Evolutionary conservation across 2,888 invertebrate species (phyloP).

Genomic region (Harpalus rubripes): DNA sequence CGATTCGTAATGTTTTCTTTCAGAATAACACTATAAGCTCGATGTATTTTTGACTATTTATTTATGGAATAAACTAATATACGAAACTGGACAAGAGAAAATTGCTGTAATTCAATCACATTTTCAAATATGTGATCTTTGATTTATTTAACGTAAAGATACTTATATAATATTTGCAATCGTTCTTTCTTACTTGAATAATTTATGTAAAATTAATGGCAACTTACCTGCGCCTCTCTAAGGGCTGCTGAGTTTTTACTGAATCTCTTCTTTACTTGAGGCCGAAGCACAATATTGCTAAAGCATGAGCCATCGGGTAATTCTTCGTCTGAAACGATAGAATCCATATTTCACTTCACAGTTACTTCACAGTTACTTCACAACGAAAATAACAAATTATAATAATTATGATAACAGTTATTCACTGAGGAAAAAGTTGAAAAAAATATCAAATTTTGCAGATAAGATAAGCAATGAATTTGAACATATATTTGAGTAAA

Average conservation of each 20-base stretch:
- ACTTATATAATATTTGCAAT: too few relatives aligned
- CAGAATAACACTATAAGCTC: too few relatives aligned
- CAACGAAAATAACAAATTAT: not conserved
- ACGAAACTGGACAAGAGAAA: too few relatives aligned
- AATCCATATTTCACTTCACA: constrained; percentile 19
- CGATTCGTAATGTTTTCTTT: too few relatives aligned
- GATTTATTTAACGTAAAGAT: too few relatives aligned
- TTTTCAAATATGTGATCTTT: too few relatives aligned
- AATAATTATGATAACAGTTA: too few relatives aligned
- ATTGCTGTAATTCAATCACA: too few relatives aligned
- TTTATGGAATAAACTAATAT: too few relatives aligned
- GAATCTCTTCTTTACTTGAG: not conserved
- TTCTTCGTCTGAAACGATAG: constrained; percentile 42
- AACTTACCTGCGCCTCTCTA: not conserved
- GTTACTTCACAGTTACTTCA: constrained; percentile 21
- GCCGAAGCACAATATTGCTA: constrained; percentile 54
- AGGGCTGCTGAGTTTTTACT: not conserved
- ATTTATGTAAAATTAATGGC: not conserved
- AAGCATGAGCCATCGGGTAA: constrained; percentile 66
- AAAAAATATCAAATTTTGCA: not conserved
- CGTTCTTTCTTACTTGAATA: too few relatives aligned
- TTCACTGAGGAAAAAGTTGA: too few relatives aligned
- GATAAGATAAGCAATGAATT: constrained; percentile 51
- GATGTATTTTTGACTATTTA: too few relatives aligned
- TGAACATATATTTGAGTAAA: constrained; percentile 15